Evolutionary conservation across 2,113 vertebrate species (phyloP).

Genomic region (Pangasianodon gigas): DNA sequence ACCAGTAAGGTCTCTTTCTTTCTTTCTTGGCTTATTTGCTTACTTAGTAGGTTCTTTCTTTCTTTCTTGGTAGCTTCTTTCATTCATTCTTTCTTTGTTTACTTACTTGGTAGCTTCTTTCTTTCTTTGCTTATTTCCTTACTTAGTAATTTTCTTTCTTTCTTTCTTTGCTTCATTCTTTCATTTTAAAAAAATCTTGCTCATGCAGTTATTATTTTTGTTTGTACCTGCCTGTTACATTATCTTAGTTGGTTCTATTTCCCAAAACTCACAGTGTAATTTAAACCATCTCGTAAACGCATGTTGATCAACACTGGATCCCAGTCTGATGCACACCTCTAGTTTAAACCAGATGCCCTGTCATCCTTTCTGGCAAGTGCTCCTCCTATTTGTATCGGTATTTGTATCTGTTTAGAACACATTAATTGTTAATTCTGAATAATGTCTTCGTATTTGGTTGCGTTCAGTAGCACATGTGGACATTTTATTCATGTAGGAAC

Average conservation of each 20-base stretch:
- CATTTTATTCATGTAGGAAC: background rate
- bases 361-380: background rate
- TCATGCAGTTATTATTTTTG: background rate
- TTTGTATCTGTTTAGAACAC: background rate
- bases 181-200: background rate
- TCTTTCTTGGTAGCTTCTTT: background rate
- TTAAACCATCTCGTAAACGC: background rate
- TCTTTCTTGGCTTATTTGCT: background rate
- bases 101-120: background rate
- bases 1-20: background rate
- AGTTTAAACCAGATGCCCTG: background rate
- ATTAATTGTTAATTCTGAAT: no score
- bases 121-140: background rate
- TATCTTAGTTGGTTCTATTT: background rate
- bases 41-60: background rate
- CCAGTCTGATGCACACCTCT: background rate
- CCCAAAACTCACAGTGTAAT: background rate
- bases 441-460: no score
- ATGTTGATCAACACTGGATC: background rate
- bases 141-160: background rate
- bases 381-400: background rate
- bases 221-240: background rate
- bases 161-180: background rate
- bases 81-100: background rate
- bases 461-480: background rate